Evolutionary conservation across 1,140 invertebrate genomes (phyloP).

Genomic region (Scaptomyza graminum): DNA sequence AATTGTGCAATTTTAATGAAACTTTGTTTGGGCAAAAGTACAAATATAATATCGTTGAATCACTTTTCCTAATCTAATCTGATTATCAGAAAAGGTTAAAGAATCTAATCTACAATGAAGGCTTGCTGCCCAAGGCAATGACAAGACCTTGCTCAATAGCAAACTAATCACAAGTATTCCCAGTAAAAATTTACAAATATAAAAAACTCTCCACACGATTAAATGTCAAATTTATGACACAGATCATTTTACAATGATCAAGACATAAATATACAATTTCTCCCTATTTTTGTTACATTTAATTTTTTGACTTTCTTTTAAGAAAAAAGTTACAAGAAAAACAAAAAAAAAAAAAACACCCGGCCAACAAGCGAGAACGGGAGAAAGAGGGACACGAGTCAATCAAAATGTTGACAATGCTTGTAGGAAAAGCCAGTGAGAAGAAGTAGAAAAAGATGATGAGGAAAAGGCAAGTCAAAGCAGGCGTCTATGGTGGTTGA

Average conservation of each 20-base stretch:
- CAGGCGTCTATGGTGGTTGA: conserved; percentile 55
- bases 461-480: conserved; percentile 36
- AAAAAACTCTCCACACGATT: conserved; percentile 51
- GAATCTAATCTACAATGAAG: conserved; percentile 21
- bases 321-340: conserved; percentile 23
- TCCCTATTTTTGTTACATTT: conserved; percentile 34
- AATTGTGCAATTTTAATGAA: neutral
- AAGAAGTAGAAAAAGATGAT: conserved; percentile 12
- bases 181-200: neutral
- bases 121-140: conserved; percentile 31
- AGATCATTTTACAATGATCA: conserved; percentile 70
- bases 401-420: conserved; percentile 72
- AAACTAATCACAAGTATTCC: conserved; percentile 13
- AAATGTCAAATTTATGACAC: conserved; percentile 79
- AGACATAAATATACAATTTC: conserved; percentile 39
- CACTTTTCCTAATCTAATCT: conserved; percentile 24
- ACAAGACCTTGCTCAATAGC: conserved; percentile 46
- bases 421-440: conserved; percentile 57
- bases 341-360: conserved; percentile 63
- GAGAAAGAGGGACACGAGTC: conserved; percentile 42
- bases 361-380: conserved; percentile 32
- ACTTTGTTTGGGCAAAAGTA: conserved; percentile 3
- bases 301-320: conserved; percentile 47
- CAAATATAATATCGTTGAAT: conserved; percentile 20
- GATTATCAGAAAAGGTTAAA: neutral